Evolutionary conservation across 2,113 vertebrate genomes (phyloP), one percentile per base, ranked within the genome.

Genomic region (Crotalus helleri): DNA sequence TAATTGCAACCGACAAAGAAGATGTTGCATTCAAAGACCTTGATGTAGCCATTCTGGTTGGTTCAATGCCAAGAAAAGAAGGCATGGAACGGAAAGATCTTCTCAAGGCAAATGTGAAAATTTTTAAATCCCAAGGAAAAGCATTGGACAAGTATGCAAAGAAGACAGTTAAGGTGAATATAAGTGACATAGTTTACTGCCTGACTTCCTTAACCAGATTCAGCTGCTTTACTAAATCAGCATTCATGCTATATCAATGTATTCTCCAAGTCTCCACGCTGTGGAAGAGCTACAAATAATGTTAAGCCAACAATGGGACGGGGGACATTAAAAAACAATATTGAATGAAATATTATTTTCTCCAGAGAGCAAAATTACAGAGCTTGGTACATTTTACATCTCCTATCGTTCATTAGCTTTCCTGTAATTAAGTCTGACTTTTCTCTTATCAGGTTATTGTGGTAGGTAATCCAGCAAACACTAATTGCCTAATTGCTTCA

Each of bases 1-100:
- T 99, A 94, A 98, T 99, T 94, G 98, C 99, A 94, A 99, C 99
- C 46, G 99, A 99, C 96, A 99, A 99, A 95, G 99, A 99, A 95
- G 99, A 99, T 93, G 97, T 99, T 92, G 99, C 98, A 91, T 99
- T 99, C 97, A 99, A 99, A 97, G 98, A 99, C 94, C 97, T 99
- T 85, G 99, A 99, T 59, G 94, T 98, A 5, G 99, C 99, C 92
- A 98, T 99, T 97, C 95, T 99, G 96, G 99, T 99, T 96, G 99
- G 99, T 53, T 99, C 99, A 94, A 99, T 99, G 99, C 99, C 99
- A 92, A 98, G 99, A 93, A 98, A 98, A 96, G 99, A 99, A 94
- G 99, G 99, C 92, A 99, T 99, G 99, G 99, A 99, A 97, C 98
- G 99, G 96, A 99, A 99, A 97, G 99, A 99, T 97, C 98, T 99